Evolutionary conservation across 2,797 vertebrate genomes (phyloP).

Genomic region (Syngnathus rostellatus): DNA sequence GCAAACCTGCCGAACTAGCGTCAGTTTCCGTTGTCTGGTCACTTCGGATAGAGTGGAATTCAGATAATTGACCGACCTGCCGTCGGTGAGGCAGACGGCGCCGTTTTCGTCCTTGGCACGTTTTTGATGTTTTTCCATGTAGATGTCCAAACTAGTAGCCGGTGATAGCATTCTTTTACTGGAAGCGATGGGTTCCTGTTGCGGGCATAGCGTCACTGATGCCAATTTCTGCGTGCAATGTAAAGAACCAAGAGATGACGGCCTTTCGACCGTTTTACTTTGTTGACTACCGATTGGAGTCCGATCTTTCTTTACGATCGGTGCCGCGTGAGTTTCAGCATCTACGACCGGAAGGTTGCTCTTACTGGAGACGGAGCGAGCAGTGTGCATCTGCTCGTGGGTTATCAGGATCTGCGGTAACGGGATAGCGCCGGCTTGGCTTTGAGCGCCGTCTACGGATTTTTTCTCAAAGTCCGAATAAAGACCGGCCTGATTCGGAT

Average conservation of each 20-base stretch:
- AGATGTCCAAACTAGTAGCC: constrained; percentile 97
- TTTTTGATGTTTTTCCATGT: constrained; percentile 99
- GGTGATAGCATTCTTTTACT: constrained; percentile 98
- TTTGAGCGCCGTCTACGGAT: constrained; percentile 67
- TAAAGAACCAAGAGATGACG: constrained; percentile 60
- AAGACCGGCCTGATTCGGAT: constrained; percentile 62
- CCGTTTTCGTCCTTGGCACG: constrained; percentile 95
- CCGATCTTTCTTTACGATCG: constrained; percentile 64
- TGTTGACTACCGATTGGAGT: constrained; percentile 51
- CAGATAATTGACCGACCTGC: constrained; percentile 68
- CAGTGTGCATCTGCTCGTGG: constrained; percentile 76
- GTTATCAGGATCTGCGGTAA: constrained; percentile 93
- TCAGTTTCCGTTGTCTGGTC: constrained; percentile 82
- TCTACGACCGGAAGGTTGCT: constrained; percentile 45
- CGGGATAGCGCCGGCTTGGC: constrained; percentile 63
- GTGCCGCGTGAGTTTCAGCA: constrained; percentile 57
- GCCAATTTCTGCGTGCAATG: constrained; percentile 76
- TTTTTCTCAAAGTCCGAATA: constrained; percentile 59
- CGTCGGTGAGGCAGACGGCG: constrained; percentile 77
- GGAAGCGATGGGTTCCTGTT: constrained; percentile 87
- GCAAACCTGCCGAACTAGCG: constrained; percentile 88
- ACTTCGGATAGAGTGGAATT: constrained; percentile 73
- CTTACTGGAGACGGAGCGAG: constrained; percentile 61
- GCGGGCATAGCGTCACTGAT: constrained; percentile 82
- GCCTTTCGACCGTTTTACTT: constrained; percentile 55